A percentile compares a stretch with the other conserved stretches of the same genome.
Conservation (phyloP, 2,888 invertebrate species). For the Drosophila sordidapex region DNA sequence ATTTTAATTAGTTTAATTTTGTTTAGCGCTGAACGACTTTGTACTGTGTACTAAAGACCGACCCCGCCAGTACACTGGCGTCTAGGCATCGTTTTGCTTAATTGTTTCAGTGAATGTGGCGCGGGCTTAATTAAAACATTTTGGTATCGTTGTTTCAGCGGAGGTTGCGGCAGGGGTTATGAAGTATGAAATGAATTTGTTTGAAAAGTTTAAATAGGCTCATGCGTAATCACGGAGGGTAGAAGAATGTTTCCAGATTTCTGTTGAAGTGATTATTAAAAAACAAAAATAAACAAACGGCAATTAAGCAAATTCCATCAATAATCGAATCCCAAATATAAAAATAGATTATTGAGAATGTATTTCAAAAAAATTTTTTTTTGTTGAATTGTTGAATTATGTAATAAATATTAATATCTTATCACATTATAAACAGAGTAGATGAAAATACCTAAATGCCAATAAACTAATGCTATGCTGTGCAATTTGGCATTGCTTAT, state of each 20-base stretch:
- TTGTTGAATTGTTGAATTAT: neutral
- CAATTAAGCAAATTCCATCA: neutral
- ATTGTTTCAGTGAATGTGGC: slow-evolving; percentile 51
- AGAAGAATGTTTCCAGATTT: neutral
- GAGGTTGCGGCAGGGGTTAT: neutral
- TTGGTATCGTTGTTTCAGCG: neutral
- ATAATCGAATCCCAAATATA: neutral
- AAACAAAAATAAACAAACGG: neutral
- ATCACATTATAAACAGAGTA: slow-evolving; percentile 3
- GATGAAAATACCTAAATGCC: slow-evolving; percentile 20
- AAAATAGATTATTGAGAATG: neutral
- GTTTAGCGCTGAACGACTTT: slow-evolving; percentile 23
- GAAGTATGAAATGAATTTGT: slow-evolving; percentile 47
- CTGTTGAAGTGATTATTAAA: neutral
- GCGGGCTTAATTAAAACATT: slow-evolving; percentile 45
- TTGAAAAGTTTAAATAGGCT: slow-evolving; percentile 30
- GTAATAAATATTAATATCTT: too few species aligned
- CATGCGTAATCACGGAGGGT: slow-evolving; percentile 4
- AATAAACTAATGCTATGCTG: slow-evolving; percentile 2
- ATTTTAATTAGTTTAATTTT: slow-evolving; percentile 69
- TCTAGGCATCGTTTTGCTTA: slow-evolving; percentile 38
- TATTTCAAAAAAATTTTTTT: neutral
- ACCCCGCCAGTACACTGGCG: slow-evolving; percentile 7
- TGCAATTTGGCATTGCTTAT: slow-evolving; percentile 29
- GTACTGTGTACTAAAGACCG: slow-evolving; percentile 5